Base-by-base conservation (phyloP, 2,113 vertebrate genomes). In the Eurystomus gularis region DNA sequence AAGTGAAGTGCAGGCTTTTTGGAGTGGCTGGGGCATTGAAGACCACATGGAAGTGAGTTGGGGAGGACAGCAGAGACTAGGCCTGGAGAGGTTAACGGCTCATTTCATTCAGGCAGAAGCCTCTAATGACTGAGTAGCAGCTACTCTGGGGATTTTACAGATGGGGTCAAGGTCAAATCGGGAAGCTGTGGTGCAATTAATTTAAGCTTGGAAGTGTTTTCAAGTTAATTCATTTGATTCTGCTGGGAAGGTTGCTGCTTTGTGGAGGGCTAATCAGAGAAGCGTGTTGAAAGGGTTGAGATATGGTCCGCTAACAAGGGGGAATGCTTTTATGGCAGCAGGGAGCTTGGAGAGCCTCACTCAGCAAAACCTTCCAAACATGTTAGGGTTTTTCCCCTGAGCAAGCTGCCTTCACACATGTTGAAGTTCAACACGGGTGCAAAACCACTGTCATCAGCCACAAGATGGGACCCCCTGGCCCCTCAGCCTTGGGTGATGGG, bases 101-200 rank as follows among this genome's bases (percentile, higher is more conserved):
- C 11, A 3, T 84, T 94, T 86, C 28, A 19, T 91, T 93, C 65
- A 86, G 48, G 72, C 72, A 84, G 86, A 91, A 92, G 48, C 57
- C 61, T n/a, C 86, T 88, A 68, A 90, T 86, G 80, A 71, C 65
- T 76, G 44, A 88, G 57, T 46, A 84, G 57, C 62, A 82, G 42
- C 48, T 88, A n/a, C 77, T 86, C 52, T 82, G 66, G 82, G 46
- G 82, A 72, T 87, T 94, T 92, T 94, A 79, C 49, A 92, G 83
- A 65, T 1, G 13, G 69, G 86, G 86, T 95, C 94, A 94, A 89
- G 92, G 96, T 95, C 83, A 92, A 84, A 91, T 78, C 0, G 17
- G 57, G 92, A 97, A 95, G 81, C 78, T 95, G 91, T 44, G 79
- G 35, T 82, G 65, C 95, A 96, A 91, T 97, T 97, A 96, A 92